Conservation (phyloP, 2,888 invertebrate species). For the Dolomedes plantarius region DNA sequence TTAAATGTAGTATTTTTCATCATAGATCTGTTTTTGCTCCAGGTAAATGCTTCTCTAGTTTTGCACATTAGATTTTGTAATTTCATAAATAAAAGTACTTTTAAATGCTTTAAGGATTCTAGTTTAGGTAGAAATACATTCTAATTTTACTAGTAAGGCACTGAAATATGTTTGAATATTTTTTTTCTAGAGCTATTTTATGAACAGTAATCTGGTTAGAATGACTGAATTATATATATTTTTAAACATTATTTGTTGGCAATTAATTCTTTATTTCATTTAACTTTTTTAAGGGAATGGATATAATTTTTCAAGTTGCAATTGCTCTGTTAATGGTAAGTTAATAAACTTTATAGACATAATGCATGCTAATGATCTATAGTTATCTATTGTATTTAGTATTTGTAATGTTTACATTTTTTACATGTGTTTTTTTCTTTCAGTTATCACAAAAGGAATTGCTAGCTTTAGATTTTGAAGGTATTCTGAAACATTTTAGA, state of each 20-base stretch:
- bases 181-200: too few relatives aligned
- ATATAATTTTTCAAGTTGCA: slow-evolving; percentile 97
- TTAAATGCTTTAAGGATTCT: background rate
- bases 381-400: too few relatives aligned
- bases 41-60: slow-evolving; percentile 76
- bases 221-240: too few relatives aligned
- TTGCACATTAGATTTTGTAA: too few relatives aligned
- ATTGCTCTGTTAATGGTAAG: slow-evolving; percentile 91
- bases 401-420: background rate
- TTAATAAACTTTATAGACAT: slow-evolving; percentile 34
- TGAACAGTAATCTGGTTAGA: too few relatives aligned
- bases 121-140: background rate
- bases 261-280: background rate
- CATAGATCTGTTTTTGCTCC: slow-evolving; percentile 91
- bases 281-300: slow-evolving; percentile 87
- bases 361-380: too few relatives aligned
- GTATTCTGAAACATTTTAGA: slow-evolving; percentile 97
- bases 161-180: too few relatives aligned
- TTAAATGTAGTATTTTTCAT: slow-evolving; percentile 90
- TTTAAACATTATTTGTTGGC: background rate
- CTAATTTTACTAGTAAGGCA: too few relatives aligned
- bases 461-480: slow-evolving; percentile 95
- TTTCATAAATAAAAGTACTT: background rate
- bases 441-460: slow-evolving; percentile 91
- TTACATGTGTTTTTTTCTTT: slow-evolving; percentile 3